Percentiles rank a stretch among this genome's conserved stretches.
Evolutionary conservation across 1,140 invertebrate species (phyloP).

Genomic region (Brachionus rubens): DNA sequence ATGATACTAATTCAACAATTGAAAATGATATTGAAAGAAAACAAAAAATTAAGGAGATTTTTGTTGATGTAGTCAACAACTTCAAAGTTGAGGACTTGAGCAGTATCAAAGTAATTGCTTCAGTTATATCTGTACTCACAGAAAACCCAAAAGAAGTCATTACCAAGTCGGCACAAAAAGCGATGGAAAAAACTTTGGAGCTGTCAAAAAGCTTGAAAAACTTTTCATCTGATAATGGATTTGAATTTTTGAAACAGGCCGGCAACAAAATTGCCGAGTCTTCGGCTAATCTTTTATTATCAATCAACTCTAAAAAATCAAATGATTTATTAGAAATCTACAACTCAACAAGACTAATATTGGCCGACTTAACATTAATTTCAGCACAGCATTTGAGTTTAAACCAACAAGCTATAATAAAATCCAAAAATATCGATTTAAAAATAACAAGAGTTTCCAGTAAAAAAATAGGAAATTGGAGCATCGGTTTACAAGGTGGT

Average conservation of each 20-base stretch:
- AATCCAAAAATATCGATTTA: slow-evolving; percentile 11
- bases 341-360: background rate
- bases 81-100: background rate
- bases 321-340: background rate
- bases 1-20: background rate
- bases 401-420: background rate
- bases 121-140: background rate
- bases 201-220: background rate
- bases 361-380: background rate
- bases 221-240: background rate
- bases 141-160: background rate
- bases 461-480: background rate
- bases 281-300: background rate
- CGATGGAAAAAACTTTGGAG: background rate
- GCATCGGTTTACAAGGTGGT: background rate
- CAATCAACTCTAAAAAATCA: background rate
- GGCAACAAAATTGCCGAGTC: slow-evolving; percentile 12
- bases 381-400: background rate
- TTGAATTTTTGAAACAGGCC: slow-evolving; percentile 23
- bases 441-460: background rate
- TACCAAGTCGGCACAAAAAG: background rate
- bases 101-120: slow-evolving; percentile 8
- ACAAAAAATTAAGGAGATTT: background rate
- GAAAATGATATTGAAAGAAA: background rate
- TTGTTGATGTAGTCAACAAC: background rate